Evolutionary conservation across 1,140 invertebrate genomes (phyloP).

Genomic region (Berghia stephanieae): DNA sequence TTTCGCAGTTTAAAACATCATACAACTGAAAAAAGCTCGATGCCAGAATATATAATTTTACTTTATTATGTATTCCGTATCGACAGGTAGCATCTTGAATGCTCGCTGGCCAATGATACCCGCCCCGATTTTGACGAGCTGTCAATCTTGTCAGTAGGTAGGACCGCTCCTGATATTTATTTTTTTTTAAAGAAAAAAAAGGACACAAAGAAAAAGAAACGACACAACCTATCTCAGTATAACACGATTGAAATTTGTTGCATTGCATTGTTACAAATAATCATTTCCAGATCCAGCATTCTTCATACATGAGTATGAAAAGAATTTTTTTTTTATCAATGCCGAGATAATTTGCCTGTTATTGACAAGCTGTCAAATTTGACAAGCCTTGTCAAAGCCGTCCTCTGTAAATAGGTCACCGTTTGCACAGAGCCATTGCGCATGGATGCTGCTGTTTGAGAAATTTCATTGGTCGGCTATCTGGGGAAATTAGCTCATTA

Average conservation of each 20-base stretch:
- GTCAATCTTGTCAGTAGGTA: too few species aligned
- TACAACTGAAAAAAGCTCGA: too few species aligned
- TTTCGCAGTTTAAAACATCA: too few species aligned
- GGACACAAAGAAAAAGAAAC: too few species aligned
- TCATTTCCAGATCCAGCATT: not conserved
- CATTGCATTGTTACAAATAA: not conserved
- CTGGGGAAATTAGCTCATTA: conserved; percentile 27
- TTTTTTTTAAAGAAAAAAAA: too few species aligned
- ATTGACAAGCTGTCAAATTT: conserved; percentile 29
- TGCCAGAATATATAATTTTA: too few species aligned
- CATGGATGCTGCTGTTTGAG: conserved; percentile 4
- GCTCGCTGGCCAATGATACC: too few species aligned
- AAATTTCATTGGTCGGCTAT: conserved; percentile 31
- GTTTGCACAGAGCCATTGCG: conserved; percentile 14
- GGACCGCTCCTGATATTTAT: too few species aligned
- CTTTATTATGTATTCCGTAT: too few species aligned
- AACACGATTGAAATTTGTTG: not conserved
- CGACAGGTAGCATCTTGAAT: too few species aligned
- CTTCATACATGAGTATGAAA: not conserved
- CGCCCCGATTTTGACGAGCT: too few species aligned
- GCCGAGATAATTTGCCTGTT: not conserved
- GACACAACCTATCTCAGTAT: not conserved
- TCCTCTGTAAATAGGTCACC: conserved; percentile 29
- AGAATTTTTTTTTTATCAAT: not conserved
- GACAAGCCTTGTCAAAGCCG: conserved; percentile 37